Conservation (phyloP, 2,797 vertebrate genomes). For the Xenops minutus region DNA sequence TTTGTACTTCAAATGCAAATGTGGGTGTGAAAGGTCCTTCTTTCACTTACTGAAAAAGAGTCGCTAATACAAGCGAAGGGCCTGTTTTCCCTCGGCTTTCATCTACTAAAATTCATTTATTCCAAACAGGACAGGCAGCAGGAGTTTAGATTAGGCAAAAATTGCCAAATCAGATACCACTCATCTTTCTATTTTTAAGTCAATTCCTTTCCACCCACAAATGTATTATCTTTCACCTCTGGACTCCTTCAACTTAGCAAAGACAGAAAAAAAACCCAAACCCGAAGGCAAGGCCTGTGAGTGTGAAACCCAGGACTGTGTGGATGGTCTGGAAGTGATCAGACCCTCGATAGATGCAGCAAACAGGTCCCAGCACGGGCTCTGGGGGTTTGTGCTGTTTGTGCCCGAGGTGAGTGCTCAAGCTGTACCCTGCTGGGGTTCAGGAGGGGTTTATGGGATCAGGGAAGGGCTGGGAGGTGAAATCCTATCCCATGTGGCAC, state of each 20-base stretch:
- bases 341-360: background rate
- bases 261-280: background rate
- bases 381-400: rapidly evolving
- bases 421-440: background rate
- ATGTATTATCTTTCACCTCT: constrained; percentile 23
- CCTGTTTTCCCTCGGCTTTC: background rate
- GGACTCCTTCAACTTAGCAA: background rate
- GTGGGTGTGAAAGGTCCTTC: background rate
- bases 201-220: background rate
- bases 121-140: background rate
- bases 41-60: background rate
- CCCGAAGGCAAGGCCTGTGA: background rate
- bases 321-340: background rate
- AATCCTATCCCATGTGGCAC: rapidly evolving
- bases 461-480: background rate
- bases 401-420: background rate
- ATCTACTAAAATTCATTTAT: constrained; percentile 8
- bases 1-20: constrained; percentile 5
- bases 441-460: rapidly evolving
- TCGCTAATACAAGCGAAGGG: background rate
- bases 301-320: background rate
- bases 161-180: constrained; percentile 29
- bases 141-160: background rate
- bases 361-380: rapidly evolving
- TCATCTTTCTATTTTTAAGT: constrained; percentile 43